Conservation (phyloP, 2,888 invertebrate species). For the Ctenicera cuprea region DNA sequence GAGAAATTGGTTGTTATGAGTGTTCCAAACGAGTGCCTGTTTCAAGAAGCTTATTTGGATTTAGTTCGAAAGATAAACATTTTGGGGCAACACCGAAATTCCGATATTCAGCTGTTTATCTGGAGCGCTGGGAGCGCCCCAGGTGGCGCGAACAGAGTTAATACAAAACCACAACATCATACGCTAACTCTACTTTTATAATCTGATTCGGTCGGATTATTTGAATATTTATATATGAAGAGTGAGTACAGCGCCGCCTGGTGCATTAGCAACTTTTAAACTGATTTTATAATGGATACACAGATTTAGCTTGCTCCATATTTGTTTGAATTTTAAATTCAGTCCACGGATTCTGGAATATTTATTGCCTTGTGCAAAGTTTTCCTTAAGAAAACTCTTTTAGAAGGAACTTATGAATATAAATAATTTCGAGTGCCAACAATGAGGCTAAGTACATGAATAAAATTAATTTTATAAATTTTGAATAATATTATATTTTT, state of each 20-base stretch:
- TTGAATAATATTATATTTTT: too few species aligned
- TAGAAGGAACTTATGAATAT: too few species aligned
- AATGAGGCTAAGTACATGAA: too few species aligned
- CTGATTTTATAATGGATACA: constrained; percentile 68
- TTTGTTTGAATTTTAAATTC: constrained; percentile 56
- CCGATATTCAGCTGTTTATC: constrained; percentile 54
- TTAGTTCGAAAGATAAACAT: constrained; percentile 59
- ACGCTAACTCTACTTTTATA: constrained; percentile 71
- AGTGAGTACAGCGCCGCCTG: constrained; percentile 66
- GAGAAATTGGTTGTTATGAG: background rate
- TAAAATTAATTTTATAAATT: too few species aligned
- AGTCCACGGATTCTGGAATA: constrained; percentile 36
- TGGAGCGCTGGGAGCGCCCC: constrained; percentile 53
- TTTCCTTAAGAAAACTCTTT: background rate
- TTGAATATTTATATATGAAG: constrained; percentile 72
- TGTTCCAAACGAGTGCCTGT: background rate
- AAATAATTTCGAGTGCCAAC: too few species aligned
- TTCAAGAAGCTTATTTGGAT: constrained; percentile 46
- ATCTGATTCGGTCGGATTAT: constrained; percentile 71
- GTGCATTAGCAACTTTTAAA: constrained; percentile 70
- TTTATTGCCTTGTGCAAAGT: constrained; percentile 30
- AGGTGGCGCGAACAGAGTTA: constrained; percentile 63
- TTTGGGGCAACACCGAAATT: constrained; percentile 52
- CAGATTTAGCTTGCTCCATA: constrained; percentile 52
- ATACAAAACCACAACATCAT: constrained; percentile 72